Evolutionary conservation across 1,140 invertebrate genomes (phyloP), one percentile per base, ranked within the genome.

Genomic region (Manduca sexta): DNA sequence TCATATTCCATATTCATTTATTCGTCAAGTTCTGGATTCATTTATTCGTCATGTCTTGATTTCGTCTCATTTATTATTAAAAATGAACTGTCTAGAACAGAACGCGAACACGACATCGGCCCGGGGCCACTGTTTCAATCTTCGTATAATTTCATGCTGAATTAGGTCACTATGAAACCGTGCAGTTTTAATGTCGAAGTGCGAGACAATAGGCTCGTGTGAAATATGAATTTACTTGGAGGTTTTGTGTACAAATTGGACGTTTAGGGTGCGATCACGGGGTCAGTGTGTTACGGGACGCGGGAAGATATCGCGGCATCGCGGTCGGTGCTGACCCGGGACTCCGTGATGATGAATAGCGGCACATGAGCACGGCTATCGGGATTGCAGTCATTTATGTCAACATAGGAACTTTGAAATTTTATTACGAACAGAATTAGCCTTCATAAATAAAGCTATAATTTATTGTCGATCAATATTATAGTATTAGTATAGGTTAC

Each of bases 41-140:
- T 87, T 87, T 87, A 87, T 87, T 87, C 86, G 83, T 85, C 86
- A 81, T 79, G 82, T 83, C 81, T 83, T 86, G 84, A 87, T 87
- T 87, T 86, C 85, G 72, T 84, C 77, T 86, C 83, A 86, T 87
- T 87, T 87, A 84, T 85, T 87, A 86, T 87, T 87, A 87, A 87
- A 87, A 87, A 87, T 87, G 86, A 87, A 81, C 83, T 87, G 86
- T 87, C 86, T 74, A 55, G 52, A 77, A 70, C 86, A 87, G 73
- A 75, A 62, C 60, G 65, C 61, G 76, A 66, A 65, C 63, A 69
- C 72, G 72, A 79, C 72, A 67, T 71, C 61, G 68, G 69, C 62
- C 69, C 43, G 60, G 64, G 68, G 74, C 75, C 72, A 84, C 74
- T 74, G 77, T 79, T 84, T 76, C 74, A 82, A 84, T 82, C 78